phyloP scores from a whole-genome alignment of 2,113 vertebrate species.

The Hylia prasina region DNA sequence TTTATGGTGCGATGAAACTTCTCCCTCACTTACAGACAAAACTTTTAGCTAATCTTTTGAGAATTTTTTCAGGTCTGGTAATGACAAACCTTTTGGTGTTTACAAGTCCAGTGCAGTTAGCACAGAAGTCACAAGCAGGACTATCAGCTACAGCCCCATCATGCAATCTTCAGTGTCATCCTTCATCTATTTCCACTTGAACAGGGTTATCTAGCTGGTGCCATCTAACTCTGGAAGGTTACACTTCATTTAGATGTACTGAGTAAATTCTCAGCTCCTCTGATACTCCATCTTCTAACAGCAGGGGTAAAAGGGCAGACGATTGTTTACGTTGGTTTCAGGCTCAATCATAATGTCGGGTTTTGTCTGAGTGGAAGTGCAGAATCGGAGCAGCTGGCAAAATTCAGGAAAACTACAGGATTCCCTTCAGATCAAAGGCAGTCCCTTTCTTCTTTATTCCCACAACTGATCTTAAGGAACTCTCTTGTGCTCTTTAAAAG shows the following conservation, averaged over 20 bases:
- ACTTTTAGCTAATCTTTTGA: neutral
- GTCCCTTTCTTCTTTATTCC: slow-evolving; percentile 15
- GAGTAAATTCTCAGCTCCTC: slow-evolving; percentile 34
- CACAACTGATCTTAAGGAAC: neutral
- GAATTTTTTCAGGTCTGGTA: neutral
- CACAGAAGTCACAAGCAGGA: neutral
- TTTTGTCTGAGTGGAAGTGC: slow-evolving; percentile 34
- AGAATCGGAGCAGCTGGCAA: slow-evolving; percentile 32
- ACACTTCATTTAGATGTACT: slow-evolving; percentile 36
- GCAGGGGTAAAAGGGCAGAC: slow-evolving; percentile 41
- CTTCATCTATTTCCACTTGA: slow-evolving; percentile 1
- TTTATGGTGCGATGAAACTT: neutral
- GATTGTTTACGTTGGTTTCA: slow-evolving; percentile 38
- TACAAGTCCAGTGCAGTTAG: neutral
- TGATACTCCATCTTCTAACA: slow-evolving; percentile 27
- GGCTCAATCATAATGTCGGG: neutral
- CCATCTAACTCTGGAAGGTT: slow-evolving; percentile 32
- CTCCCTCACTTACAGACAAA: neutral
- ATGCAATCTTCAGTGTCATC: neutral
- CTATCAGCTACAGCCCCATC: neutral
- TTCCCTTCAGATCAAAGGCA: slow-evolving; percentile 36
- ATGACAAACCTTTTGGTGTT: neutral
- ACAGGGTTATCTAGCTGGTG: slow-evolving; percentile 25
- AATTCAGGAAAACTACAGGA: slow-evolving; percentile 27
- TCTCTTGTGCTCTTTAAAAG: neutral